Percentiles rank a stretch among this genome's conserved stretches.
Conservation (phyloP, 2,113 vertebrate genomes). For the Hypomesus transpacificus region DNA sequence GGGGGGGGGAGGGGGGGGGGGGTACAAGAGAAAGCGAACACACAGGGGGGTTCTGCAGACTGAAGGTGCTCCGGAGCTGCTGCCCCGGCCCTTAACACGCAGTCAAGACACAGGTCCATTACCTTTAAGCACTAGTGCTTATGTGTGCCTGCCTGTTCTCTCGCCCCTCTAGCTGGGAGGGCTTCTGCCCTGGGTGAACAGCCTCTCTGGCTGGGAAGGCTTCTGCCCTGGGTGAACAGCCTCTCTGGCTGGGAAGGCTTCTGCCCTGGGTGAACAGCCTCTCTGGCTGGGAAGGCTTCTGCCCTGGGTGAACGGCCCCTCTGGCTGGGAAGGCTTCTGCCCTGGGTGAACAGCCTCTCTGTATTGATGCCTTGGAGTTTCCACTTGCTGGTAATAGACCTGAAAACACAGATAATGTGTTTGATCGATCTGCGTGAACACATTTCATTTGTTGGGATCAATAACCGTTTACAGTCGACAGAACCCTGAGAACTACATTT, state of each 20-base stretch:
- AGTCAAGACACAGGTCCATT: slow-evolving; percentile 69
- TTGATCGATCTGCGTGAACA: slow-evolving; percentile 99
- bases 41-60: slow-evolving; percentile 49
- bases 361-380: slow-evolving; percentile 87
- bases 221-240: too few species aligned
- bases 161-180: slow-evolving; percentile 61
- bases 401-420: slow-evolving; percentile 93
- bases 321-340: slow-evolving; percentile 72
- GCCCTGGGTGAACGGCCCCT: slow-evolving; percentile 77
- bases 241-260: slow-evolving; percentile 67
- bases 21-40: slow-evolving; percentile 1
- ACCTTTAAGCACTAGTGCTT: slow-evolving; percentile 74
- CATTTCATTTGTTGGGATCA: slow-evolving; percentile 98
- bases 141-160: slow-evolving; percentile 68
- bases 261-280: slow-evolving; percentile 77
- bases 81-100: slow-evolving; percentile 61
- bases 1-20: slow-evolving; percentile 7
- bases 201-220: too few species aligned
- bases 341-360: slow-evolving; percentile 76
- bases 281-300: slow-evolving; percentile 73
- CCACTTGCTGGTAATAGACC: slow-evolving; percentile 95
- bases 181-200: slow-evolving; percentile 78
- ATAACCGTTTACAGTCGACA: slow-evolving; percentile 99
- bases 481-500: slow-evolving; percentile 89
- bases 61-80: slow-evolving; percentile 61